These are phyloP conservation scores for Ligdia adustata DNA, from an alignment of 2,888 invertebrate genomes.

Conservation along the genomic window DNA sequence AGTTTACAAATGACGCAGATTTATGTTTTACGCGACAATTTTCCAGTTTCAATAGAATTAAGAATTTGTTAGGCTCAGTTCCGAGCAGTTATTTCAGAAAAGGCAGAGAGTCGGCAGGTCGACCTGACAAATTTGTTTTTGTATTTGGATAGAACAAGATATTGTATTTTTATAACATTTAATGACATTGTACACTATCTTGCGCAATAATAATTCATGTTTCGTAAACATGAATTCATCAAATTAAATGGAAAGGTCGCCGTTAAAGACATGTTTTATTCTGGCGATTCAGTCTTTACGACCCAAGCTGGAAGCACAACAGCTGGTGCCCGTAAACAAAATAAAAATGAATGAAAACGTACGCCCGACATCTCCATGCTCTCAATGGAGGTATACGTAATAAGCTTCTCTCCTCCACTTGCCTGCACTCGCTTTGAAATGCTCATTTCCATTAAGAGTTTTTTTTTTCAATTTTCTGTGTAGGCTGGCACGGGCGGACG, in stretches of 20 bases:
- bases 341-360: slow-evolving; percentile 67
- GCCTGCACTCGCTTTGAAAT: slow-evolving; percentile 52
- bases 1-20: slow-evolving; percentile 68
- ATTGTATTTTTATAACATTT: no score
- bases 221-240: slow-evolving; percentile 42
- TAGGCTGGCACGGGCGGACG: slow-evolving; percentile 32
- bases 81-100: no score
- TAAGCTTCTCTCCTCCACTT: slow-evolving; percentile 45
- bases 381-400: slow-evolving; percentile 53
- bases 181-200: no score
- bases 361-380: slow-evolving; percentile 49
- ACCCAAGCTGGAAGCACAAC: slow-evolving; percentile 60
- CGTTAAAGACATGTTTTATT: slow-evolving; percentile 66
- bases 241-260: slow-evolving; percentile 48
- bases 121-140: no score
- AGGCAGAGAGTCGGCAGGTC: no score
- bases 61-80: no score
- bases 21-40: slow-evolving; percentile 41
- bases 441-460: slow-evolving; percentile 49
- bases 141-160: no score
- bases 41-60: no score
- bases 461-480: slow-evolving; percentile 47
- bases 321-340: slow-evolving; percentile 73
- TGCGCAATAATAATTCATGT: slow-evolving; percentile 38
- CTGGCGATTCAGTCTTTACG: slow-evolving; percentile 74